Conservation (phyloP, 2,113 vertebrate species). For the Colistium nudipinnis region DNA sequence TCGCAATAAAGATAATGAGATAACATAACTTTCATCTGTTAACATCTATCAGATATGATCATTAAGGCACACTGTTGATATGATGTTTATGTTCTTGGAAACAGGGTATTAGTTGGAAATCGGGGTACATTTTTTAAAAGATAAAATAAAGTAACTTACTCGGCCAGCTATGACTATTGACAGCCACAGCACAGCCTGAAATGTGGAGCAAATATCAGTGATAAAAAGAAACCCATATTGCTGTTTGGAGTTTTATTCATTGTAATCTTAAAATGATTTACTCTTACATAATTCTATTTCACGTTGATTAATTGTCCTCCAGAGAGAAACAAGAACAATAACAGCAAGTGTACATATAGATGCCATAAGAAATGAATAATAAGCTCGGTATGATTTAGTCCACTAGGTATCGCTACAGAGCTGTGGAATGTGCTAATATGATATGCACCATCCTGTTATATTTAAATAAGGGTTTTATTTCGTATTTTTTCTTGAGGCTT, state of each 20-base stretch:
- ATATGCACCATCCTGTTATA: no score
- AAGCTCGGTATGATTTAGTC: no score
- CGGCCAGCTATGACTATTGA: background rate
- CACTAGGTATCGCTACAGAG: conserved; percentile 46
- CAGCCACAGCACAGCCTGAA: background rate
- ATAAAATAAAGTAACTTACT: background rate
- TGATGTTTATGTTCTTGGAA: background rate
- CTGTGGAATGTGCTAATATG: background rate
- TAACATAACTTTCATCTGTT: conserved; percentile 47
- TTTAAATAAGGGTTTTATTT: background rate
- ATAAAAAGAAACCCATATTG: background rate
- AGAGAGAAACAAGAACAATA: background rate
- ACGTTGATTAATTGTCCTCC: no score
- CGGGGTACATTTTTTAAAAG: background rate
- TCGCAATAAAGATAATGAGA: conserved; percentile 83
- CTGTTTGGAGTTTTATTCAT: background rate
- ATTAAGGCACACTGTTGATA: background rate
- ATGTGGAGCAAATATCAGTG: background rate
- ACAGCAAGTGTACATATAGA: no score
- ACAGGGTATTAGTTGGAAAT: background rate
- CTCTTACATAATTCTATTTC: background rate
- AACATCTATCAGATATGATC: background rate
- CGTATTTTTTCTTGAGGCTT: background rate
- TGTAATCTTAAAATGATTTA: background rate
- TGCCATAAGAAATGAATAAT: no score